These are phyloP conservation scores for Aradophagus sp. DNA, from an alignment of 1,140 invertebrate genomes.

Conservation along the genomic window DNA sequence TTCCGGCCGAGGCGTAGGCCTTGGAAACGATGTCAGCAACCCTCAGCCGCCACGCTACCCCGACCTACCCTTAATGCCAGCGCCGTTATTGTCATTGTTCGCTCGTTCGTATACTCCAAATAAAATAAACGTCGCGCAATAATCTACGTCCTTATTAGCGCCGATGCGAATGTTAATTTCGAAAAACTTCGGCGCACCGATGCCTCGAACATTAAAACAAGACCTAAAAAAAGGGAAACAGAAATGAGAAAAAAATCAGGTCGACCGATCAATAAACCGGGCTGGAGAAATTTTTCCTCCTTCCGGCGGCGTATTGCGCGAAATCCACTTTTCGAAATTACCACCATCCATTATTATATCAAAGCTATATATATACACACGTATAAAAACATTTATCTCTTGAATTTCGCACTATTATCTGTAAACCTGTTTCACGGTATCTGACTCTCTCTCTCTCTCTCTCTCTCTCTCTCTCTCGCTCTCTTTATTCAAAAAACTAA, in stretches of 20 bases:
- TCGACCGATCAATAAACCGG: slow-evolving; percentile 13
- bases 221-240: too few species aligned
- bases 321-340: slow-evolving; percentile 41
- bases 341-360: too few species aligned
- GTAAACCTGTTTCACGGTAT: slow-evolving; percentile 42
- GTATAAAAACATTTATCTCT: slow-evolving; percentile 29
- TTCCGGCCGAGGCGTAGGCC: slow-evolving; percentile 35
- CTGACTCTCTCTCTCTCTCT: slow-evolving; percentile 45
- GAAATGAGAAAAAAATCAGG: too few species aligned
- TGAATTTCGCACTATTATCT: slow-evolving; percentile 36
- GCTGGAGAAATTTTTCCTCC: slow-evolving; percentile 2
- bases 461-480: slow-evolving; percentile 39
- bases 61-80: slow-evolving; percentile 54
- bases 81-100: slow-evolving; percentile 49
- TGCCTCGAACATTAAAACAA: too few species aligned
- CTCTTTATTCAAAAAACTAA: slow-evolving; percentile 47
- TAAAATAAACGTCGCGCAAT: slow-evolving; percentile 41
- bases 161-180: too few species aligned
- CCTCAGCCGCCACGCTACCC: slow-evolving; percentile 31
- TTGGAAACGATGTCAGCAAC: slow-evolving; percentile 57
- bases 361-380: too few species aligned
- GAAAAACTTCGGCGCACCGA: slow-evolving; percentile 8
- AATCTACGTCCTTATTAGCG: slow-evolving; percentile 19
- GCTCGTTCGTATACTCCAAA: slow-evolving; percentile 21
- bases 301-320: slow-evolving; percentile 4